Conservation (phyloP, 2,888 invertebrate genomes). For the Athetis lepigone region DNA sequence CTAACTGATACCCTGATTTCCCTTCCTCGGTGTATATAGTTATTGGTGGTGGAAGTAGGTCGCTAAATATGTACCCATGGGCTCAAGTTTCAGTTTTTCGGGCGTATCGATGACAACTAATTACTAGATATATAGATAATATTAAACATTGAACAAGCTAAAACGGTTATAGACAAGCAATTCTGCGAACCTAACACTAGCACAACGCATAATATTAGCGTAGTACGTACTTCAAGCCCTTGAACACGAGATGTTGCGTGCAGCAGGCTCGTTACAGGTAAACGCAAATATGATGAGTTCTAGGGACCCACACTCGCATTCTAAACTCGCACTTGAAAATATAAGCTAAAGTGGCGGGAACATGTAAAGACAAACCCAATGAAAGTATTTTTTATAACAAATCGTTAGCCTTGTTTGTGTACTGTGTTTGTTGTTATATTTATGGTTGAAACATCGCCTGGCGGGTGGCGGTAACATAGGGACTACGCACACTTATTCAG, state of each 20-base stretch:
- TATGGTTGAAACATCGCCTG: slow-evolving; percentile 21
- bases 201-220: slow-evolving; percentile 24
- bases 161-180: slow-evolving; percentile 1
- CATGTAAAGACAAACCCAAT: slow-evolving; percentile 9
- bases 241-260: slow-evolving; percentile 55
- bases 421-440: slow-evolving; percentile 17
- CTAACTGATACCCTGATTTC: too few relatives aligned
- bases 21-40: neutral
- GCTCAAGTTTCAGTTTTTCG: slow-evolving; percentile 8
- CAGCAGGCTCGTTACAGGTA: slow-evolving; percentile 19
- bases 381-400: slow-evolving; percentile 2
- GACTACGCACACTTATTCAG: too few relatives aligned
- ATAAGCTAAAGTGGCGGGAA: slow-evolving; percentile 25
- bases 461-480: slow-evolving; percentile 18
- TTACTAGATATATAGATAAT: slow-evolving; percentile 13
- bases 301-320: slow-evolving; percentile 19
- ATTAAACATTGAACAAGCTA: slow-evolving; percentile 12
- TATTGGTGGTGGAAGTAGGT: neutral
- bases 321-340: slow-evolving; percentile 15
- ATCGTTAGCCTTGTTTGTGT: slow-evolving; percentile 37
- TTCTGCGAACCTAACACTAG: slow-evolving; percentile 26
- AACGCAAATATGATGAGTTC: slow-evolving; percentile 28
- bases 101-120: slow-evolving; percentile 15
- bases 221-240: slow-evolving; percentile 46
- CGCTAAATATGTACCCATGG: neutral